These are phyloP conservation scores for Poeciliopsis infans DNA, from an alignment of 2,797 vertebrate genomes.

Conservation along the genomic window DNA sequence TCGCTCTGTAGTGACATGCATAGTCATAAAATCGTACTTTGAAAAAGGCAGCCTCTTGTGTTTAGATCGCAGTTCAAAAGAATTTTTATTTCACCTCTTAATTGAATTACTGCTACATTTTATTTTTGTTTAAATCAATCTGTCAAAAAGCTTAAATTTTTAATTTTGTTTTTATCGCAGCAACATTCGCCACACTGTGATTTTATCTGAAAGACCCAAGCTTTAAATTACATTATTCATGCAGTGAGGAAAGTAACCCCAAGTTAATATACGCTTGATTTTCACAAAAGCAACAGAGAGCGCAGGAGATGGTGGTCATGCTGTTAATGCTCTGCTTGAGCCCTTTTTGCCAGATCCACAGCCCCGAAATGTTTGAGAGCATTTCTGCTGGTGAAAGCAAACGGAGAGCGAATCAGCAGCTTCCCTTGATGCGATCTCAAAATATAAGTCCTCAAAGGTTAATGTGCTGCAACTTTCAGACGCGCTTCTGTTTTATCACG, in stretches of 20 bases:
- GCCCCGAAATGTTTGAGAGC: background rate
- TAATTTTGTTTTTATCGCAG: background rate
- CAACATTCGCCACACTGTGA: background rate
- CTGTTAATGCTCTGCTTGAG: background rate
- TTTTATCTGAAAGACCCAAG: background rate
- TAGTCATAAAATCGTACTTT: slow-evolving; percentile 36
- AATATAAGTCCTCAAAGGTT: background rate
- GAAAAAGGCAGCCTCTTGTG: slow-evolving; percentile 8
- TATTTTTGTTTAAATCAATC: background rate
- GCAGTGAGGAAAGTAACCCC: background rate
- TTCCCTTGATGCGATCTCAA: background rate
- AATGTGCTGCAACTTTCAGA: background rate
- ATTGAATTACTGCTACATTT: slow-evolving; percentile 4
- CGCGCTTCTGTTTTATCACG: background rate
- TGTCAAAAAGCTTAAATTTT: background rate
- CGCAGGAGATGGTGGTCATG: background rate
- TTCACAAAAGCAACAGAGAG: background rate
- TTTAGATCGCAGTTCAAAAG: background rate
- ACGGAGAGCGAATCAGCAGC: background rate
- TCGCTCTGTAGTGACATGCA: slow-evolving; percentile 31
- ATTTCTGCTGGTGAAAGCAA: background rate
- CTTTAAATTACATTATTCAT: background rate
- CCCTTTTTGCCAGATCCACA: background rate
- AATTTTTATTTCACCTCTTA: slow-evolving; percentile 2
- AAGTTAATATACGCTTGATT: background rate